Conservation (phyloP, 2,113 vertebrate species). For the Bungarus multicinctus region DNA sequence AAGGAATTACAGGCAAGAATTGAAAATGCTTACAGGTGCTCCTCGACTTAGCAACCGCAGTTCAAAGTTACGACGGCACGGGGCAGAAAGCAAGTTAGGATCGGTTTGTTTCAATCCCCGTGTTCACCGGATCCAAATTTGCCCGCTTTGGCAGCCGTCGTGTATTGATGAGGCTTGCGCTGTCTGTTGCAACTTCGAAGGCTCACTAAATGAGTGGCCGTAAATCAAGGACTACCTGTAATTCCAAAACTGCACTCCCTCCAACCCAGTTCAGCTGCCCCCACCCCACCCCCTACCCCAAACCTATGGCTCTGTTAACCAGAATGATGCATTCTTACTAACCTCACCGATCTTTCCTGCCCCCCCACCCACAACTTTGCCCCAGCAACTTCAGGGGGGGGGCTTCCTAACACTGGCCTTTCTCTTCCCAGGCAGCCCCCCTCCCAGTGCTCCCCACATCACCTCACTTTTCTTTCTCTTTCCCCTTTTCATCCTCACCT, state of each 20-base stretch:
- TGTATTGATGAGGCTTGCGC: not conserved
- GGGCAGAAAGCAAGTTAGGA: too few relatives aligned
- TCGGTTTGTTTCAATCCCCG: too few relatives aligned
- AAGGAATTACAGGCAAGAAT: not conserved
- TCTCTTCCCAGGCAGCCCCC: conserved; percentile 59
- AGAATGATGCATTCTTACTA: conserved; percentile 29
- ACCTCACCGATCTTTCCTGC: conserved; percentile 36
- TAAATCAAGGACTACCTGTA: not conserved
- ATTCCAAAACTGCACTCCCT: not conserved
- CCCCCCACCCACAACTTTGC: conserved; percentile 47
- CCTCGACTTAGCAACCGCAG: too few relatives aligned
- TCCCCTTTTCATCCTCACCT: conserved; percentile 68
- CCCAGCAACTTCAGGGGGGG: conserved; percentile 43
- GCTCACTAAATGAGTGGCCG: not conserved
- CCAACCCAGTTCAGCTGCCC: not conserved
- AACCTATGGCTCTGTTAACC: not conserved
- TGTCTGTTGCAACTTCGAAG: not conserved
- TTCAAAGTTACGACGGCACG: not conserved
- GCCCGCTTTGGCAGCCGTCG: too few relatives aligned
- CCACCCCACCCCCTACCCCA: too few relatives aligned
- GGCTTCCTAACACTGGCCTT: conserved; percentile 40
- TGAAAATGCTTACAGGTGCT: not conserved
- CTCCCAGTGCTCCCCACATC: conserved; percentile 59
- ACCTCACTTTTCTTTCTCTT: conserved; percentile 52
- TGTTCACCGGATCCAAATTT: not conserved